These are phyloP conservation scores for Hypanus sabinus DNA, from an alignment of 2,113 vertebrate genomes.

Conservation along the genomic window DNA sequence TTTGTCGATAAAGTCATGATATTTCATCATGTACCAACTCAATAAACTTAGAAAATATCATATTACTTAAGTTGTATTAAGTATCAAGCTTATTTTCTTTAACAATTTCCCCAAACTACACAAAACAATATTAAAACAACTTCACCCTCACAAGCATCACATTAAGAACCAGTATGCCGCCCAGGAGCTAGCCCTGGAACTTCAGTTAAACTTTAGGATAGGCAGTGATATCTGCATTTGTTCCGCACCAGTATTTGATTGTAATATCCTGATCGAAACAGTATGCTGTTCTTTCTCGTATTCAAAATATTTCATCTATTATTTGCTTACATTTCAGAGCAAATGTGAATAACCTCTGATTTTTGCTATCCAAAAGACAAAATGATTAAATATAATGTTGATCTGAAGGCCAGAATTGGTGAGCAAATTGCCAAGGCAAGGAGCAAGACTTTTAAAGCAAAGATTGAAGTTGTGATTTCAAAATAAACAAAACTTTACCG, in stretches of 20 bases:
- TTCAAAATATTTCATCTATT: too few relatives aligned
- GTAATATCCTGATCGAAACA: not conserved
- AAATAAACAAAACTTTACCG: too few relatives aligned
- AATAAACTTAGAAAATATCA: not conserved
- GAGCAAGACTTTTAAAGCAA: too few relatives aligned
- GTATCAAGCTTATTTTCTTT: not conserved
- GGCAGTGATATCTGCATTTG: not conserved
- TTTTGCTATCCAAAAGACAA: too few relatives aligned
- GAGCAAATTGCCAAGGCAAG: not conserved
- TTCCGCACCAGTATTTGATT: too few relatives aligned
- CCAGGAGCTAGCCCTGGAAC: not conserved
- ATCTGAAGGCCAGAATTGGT: too few relatives aligned
- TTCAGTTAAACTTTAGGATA: not conserved
- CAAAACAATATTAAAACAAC: not conserved
- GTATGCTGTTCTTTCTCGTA: not conserved
- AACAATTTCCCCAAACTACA: too few relatives aligned
- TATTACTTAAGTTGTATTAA: not conserved
- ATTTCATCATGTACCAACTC: not conserved
- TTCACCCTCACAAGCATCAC: not conserved
- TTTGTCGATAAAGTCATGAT: not conserved
- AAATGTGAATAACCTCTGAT: too few relatives aligned
- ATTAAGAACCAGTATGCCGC: not conserved
- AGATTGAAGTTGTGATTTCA: too few relatives aligned
- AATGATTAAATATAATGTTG: too few relatives aligned
- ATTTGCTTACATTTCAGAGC: too few relatives aligned